Evolutionary conservation across 30 jellyfish, hydroid and myxozoan species (phyloP), one percentile per base, ranked within the genome.

Genomic region (Turritopsis rubra): DNA sequence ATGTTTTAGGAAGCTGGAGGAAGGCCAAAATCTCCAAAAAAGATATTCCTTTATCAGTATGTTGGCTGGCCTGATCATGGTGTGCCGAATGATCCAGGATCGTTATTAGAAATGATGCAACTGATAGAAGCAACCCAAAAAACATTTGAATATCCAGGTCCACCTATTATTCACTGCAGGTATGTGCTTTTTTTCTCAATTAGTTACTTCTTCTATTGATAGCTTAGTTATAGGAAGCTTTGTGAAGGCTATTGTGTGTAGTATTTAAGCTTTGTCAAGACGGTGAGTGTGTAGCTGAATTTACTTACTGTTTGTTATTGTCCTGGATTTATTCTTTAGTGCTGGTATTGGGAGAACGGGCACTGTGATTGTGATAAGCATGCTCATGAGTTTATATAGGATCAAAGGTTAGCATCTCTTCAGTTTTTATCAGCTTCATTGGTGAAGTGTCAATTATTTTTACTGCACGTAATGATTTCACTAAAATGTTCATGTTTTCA

Each of bases 291-390:
- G 21, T 18, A 60, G 73, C 73, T 60, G 73, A 0, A 60, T 60
- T 0, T 60, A 0, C 21, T 23, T 0, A 0, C 73, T 23, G 22
- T 60, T 21, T 60, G 19, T 60, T 60, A 18, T 60, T 25, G 16
- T 22, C 18, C 25, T 54, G 52, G 5, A 28, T 66, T 53, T 83
- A 22, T 75, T 28, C 79, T 54, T 26, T 21, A 90, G 97, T 79
- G 97, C 97, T 76, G 97, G 97, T 5, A 90, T 90, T 66, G 97
- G 97, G 1, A 85, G 97, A 77, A 90, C 95, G 29, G 97, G 97
- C 7, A 90, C 97, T 0, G 97, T 90, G 52, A 74, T 90, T 68
- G 84, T 75, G 21, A 83, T 90, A 26, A 91, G 85, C 66, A 86
- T 90, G 93, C 82, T 90, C 75, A 86, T 90, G 68, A 86, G 85